Base-by-base conservation (phyloP, 1,140 invertebrate genomes). In the Macrosteles quadrilineatus region DNA sequence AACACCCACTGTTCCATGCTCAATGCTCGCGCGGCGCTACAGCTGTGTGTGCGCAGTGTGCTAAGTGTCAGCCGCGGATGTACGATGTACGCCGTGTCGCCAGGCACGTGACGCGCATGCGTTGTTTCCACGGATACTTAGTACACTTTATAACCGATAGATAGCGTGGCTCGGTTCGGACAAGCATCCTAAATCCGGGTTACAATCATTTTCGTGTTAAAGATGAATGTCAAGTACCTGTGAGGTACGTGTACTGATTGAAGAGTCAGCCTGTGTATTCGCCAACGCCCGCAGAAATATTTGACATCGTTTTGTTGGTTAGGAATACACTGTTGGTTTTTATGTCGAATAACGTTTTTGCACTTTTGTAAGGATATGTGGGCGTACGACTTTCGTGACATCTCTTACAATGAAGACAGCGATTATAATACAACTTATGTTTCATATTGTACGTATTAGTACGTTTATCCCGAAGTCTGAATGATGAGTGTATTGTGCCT, bases 71-170 rank as follows among this genome's bases (percentile, higher is more conserved):
- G 4, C 21, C 47, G 47, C 3, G 47, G 21, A 50, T 50, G 47
- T 50, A 17, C 47, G 21, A 50, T 50, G 47, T 50, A 17, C 47
- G 47, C 6, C 47, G 4, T 50, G 47, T 50, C n/a, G 6, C 14
- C 14, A 4, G 6, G 47, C 14, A 50, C 47, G 47, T 50, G 47
- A 17, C 14, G 47, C 47, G 47, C 47, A 50, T 50, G 47, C 47
- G 47, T 21, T n/a, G 2, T 50, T 21, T 21, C n/a, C 21, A 50
- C 47, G 47, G n/a, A 50, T 50, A 50, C 47, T 50, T 50, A 50
- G 47, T 50, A 50, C 47, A 11, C 47, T 17, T 50, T 50, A 50
- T 50, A 50, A 50, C 47, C 47, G 47, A 50, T 50, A 50, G 47
- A 50, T 50, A 50, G 47, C 47, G 47, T 50, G 47, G 4, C 47